Conservation (phyloP, 2,888 invertebrate species). For the Parascotia fuliginaria region DNA sequence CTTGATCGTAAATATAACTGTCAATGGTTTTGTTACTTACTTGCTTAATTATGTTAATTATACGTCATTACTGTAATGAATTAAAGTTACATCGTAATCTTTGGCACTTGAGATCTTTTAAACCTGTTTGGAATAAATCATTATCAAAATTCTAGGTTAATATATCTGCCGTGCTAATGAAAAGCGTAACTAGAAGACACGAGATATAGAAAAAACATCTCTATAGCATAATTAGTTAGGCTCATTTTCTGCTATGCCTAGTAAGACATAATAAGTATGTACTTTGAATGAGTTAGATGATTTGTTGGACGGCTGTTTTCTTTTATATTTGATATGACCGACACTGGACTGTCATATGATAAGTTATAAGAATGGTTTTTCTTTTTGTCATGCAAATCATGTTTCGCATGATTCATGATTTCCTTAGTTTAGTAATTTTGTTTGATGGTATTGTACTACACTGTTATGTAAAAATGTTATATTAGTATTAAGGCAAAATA, state of each 20-base stretch:
- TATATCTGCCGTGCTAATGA: too few relatives aligned
- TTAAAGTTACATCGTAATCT: slow-evolving; percentile 34
- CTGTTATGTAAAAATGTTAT: too few relatives aligned
- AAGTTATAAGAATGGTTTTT: neutral
- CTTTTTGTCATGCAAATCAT: too few relatives aligned
- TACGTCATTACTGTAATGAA: slow-evolving; percentile 36
- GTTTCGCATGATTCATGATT: too few relatives aligned
- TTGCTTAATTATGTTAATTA: slow-evolving; percentile 46
- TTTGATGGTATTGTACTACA: too few relatives aligned
- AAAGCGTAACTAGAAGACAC: too few relatives aligned
- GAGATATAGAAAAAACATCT: too few relatives aligned
- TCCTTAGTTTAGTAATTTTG: too few relatives aligned
- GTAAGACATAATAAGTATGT: too few relatives aligned
- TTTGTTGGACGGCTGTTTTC: neutral
- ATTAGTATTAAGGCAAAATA: too few relatives aligned
- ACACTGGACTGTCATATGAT: neutral
- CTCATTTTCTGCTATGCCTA: too few relatives aligned
- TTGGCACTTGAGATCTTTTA: slow-evolving; percentile 28
- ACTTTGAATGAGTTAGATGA: slow-evolving; percentile 3
- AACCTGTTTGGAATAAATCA: slow-evolving; percentile 23
- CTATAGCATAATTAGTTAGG: too few relatives aligned
- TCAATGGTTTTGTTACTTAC: slow-evolving; percentile 23
- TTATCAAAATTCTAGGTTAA: slow-evolving; percentile 15
- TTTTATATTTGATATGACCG: neutral
- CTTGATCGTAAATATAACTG: slow-evolving; percentile 27